Conservation (phyloP, 2,888 invertebrate species). For the Priapulus caudatus region DNA sequence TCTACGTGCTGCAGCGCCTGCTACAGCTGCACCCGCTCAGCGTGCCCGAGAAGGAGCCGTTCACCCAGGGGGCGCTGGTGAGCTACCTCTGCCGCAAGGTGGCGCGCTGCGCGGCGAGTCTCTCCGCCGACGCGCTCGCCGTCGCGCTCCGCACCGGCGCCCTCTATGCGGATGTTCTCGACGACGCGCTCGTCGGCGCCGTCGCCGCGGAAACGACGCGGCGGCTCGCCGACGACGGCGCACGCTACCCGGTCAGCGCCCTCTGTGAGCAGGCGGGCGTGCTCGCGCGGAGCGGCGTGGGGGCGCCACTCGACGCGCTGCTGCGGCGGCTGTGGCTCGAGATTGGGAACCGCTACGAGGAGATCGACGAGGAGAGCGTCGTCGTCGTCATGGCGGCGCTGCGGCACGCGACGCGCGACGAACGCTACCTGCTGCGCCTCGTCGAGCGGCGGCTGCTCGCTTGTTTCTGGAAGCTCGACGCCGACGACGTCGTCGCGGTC, state of each 20-base stretch:
- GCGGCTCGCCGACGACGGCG: slow-evolving; percentile 21
- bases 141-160: slow-evolving; percentile 23
- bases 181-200: too few relatives aligned
- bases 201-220: too few relatives aligned
- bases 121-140: slow-evolving; percentile 22
- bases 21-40: slow-evolving; percentile 43
- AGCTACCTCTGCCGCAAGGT: slow-evolving; percentile 43
- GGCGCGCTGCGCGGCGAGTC: slow-evolving; percentile 18
- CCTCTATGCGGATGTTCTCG: too few relatives aligned
- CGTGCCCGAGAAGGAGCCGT: slow-evolving; percentile 33
- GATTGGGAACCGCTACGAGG: slow-evolving; percentile 46
- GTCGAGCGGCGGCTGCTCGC: slow-evolving; percentile 48
- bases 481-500: slow-evolving; percentile 29
- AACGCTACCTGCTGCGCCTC: slow-evolving; percentile 46
- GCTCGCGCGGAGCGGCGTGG: too few relatives aligned
- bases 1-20: slow-evolving; percentile 41
- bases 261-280: too few relatives aligned
- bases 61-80: slow-evolving; percentile 40
- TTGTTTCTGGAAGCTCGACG: slow-evolving; percentile 44
- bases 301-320: too few relatives aligned
- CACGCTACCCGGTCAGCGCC: slow-evolving; percentile 34
- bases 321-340: slow-evolving; percentile 57
- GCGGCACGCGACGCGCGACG: slow-evolving; percentile 48
- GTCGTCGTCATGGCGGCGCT: slow-evolving; percentile 47
- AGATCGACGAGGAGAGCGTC: slow-evolving; percentile 49